phyloP scores from a whole-genome alignment of 1,140 invertebrate genomes.

The Neoseiulus cucumeris region DNA sequence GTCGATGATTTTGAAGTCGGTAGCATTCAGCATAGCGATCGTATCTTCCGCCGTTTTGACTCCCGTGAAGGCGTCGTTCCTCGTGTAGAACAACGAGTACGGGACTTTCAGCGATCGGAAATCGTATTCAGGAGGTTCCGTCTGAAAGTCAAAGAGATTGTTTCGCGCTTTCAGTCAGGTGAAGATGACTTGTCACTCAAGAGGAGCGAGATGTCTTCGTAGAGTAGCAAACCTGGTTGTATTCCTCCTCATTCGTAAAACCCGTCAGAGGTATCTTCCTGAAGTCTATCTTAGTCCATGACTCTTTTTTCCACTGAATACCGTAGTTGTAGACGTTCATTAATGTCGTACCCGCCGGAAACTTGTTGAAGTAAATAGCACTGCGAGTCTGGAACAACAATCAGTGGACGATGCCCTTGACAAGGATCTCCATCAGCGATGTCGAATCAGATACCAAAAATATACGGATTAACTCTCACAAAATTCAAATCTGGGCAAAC shows the following conservation, averaged over 20 bases:
- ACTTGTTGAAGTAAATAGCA: no score
- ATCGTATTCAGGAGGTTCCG: background rate
- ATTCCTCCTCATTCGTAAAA: background rate
- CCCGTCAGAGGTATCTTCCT: background rate
- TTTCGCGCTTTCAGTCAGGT: no score
- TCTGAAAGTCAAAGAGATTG: background rate
- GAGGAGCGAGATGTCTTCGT: background rate
- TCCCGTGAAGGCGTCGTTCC: background rate
- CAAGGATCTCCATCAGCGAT: no score
- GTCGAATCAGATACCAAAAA: no score
- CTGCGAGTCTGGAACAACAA: no score
- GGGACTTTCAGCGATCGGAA: background rate
- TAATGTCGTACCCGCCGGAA: background rate
- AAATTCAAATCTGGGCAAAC: no score
- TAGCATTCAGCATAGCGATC: background rate
- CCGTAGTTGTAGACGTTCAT: background rate
- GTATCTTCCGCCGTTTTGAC: background rate
- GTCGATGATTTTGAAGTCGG: background rate
- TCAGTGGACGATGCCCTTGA: no score
- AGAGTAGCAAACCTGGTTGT: background rate
- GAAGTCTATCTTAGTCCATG: background rate
- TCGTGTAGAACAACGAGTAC: background rate
- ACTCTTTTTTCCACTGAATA: background rate
- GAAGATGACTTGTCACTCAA: no score
- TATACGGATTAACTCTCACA: no score